A percentile compares a stretch with the other conserved stretches of the same genome.
Evolutionary conservation across 2,113 vertebrate genomes (phyloP).

Genomic region (Odobenus rosmarus): DNA sequence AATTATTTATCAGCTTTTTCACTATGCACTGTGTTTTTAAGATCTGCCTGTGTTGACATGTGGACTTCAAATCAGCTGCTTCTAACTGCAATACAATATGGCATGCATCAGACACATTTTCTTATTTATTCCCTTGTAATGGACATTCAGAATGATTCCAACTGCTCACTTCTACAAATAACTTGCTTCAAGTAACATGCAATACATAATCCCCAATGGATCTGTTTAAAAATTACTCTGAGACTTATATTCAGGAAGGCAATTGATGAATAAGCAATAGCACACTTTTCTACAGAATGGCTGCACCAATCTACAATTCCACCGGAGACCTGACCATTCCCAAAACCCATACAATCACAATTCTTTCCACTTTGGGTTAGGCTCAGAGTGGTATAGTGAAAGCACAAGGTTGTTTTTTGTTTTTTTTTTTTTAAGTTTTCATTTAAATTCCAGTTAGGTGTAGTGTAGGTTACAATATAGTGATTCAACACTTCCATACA

Average conservation of each 20-base stretch:
- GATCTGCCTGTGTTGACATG: background rate
- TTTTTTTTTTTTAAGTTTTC: background rate
- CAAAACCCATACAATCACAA: background rate
- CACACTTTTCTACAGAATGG: background rate
- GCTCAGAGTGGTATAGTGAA: background rate
- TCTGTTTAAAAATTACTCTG: background rate
- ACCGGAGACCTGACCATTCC: background rate
- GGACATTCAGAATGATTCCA: background rate
- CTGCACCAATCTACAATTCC: background rate
- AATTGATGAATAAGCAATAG: background rate
- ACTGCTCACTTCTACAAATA: background rate
- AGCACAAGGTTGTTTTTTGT: background rate
- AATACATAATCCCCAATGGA: background rate
- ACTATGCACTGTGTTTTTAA: background rate
- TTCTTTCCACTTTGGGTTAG: background rate
- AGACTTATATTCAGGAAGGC: background rate
- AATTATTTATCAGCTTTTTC: background rate
- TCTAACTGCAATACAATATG: background rate
- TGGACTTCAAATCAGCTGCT: background rate
- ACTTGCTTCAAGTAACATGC: background rate
- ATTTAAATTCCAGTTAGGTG: background rate
- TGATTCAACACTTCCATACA: background rate
- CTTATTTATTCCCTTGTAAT: background rate
- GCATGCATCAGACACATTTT: background rate
- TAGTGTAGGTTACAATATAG: background rate